These are phyloP conservation scores for Gandaritis pyraliata DNA, from an alignment of 2,888 invertebrate genomes.

Conservation along the genomic window DNA sequence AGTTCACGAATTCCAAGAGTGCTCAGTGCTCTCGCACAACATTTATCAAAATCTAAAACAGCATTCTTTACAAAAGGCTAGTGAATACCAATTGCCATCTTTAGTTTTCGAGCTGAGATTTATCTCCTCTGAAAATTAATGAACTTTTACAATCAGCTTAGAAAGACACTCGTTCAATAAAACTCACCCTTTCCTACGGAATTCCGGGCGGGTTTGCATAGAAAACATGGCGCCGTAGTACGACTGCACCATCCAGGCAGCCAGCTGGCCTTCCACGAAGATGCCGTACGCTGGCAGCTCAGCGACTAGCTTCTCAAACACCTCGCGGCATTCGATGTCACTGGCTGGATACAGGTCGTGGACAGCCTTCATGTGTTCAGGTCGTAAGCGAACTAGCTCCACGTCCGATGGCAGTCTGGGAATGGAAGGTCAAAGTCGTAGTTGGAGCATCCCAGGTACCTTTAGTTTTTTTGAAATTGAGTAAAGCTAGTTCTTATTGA, in stretches of 20 bases:
- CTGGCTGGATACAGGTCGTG: slow-evolving; percentile 95
- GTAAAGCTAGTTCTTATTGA: no score
- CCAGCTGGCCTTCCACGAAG: slow-evolving; percentile 89
- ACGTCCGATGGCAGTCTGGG: slow-evolving; percentile 86
- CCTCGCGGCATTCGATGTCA: slow-evolving; percentile 93
- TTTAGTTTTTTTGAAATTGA: no score
- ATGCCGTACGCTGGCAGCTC: slow-evolving; percentile 92
- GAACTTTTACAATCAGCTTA: no score
- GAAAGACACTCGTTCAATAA: no score
- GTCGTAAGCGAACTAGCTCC: slow-evolving; percentile 89
- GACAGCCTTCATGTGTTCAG: slow-evolving; percentile 91
- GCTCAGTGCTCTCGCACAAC: no score
- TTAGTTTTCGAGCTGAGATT: no score
- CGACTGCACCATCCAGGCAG: slow-evolving; percentile 96
- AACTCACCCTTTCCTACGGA: slow-evolving; percentile 85
- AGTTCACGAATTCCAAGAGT: no score
- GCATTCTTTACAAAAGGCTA: no score
- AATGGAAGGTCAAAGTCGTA: neutral
- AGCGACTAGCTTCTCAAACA: slow-evolving; percentile 91
- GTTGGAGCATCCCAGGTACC: no score
- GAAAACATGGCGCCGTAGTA: slow-evolving; percentile 97
- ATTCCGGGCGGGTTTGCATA: slow-evolving; percentile 93
- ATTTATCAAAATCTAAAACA: no score
- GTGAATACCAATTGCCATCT: no score
- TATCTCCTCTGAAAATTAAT: no score